Base-by-base conservation (phyloP, 2,888 invertebrate species). In the Drosophila neotestacea region DNA sequence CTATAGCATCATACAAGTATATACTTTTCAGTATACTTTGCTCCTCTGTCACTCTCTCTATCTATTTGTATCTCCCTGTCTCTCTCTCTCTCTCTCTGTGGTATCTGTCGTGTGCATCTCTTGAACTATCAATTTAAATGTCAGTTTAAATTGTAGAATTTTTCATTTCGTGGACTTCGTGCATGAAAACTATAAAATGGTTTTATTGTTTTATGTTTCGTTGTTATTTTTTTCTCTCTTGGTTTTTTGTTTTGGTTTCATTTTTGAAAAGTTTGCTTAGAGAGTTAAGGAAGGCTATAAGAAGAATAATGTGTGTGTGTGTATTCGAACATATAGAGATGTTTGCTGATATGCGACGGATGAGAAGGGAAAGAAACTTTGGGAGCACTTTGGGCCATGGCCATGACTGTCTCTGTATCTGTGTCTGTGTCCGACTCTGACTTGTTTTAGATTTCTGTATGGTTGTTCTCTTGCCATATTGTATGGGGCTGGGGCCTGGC, bases 61-160 rank as follows among this genome's bases (percentile, higher is more conserved):
- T 44, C 41, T 32, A 4, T 13, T 5, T 38, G 16, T 10, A 16
- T 7, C 34, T 27, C 4, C 10, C 10, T 64, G 52, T 80, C 73
- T 36, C 11, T 52, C 11, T 28, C 16, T 30, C 30, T 52, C 13
- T 16, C 13, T 13, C 39, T 41, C 34, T 77, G 42, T 70, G 77
- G 68, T 87, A 87, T 87, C 87, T 88, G 89, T 89, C 81, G 86
- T 88, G 90, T 89, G 91, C 90, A 90, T 90, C 90, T 90, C 91
- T 90, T 89, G 91, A 90, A 91, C 91, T 90, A 90, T 90, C 90
- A 90, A 90, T 90, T 90, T 90, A 90, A 90, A 90, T 90, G 91
- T 90, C 90, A 90, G 90, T 90, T 90, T 90, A 90, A 90, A 89
- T 90, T 90, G 91, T 90, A 90, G 90, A 89, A 90, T 88, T 85